phyloP scores from a whole-genome alignment of 2,888 invertebrate species.

The Nemoura dubitans region DNA sequence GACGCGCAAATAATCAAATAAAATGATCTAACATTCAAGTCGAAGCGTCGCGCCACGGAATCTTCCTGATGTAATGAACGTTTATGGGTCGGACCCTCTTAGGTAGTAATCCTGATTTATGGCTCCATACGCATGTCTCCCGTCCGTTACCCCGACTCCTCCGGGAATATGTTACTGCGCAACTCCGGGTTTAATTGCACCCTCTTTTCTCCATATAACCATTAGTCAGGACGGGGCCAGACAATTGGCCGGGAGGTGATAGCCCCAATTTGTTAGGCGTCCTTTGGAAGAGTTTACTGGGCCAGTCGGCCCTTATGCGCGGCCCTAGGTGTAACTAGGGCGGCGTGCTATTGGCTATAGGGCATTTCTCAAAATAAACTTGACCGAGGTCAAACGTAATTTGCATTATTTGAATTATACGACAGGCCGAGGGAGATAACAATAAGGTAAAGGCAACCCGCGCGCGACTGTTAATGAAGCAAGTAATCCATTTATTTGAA shows the following conservation, averaged over 20 bases:
- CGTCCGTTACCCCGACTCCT: conserved; percentile 16
- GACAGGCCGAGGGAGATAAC: neutral
- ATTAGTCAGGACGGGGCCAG: neutral
- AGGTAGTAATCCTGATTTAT: conserved; percentile 33
- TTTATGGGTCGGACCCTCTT: conserved; percentile 19
- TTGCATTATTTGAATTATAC: neutral
- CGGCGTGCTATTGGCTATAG: neutral
- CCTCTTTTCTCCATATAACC: conserved; percentile 15
- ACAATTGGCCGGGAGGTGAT: conserved; percentile 8
- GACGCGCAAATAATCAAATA: conserved; percentile 15
- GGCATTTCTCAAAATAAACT: neutral
- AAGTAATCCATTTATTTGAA: neutral
- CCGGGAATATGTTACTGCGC: conserved; percentile 16
- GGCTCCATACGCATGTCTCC: conserved; percentile 10
- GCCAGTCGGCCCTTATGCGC: neutral
- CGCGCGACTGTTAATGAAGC: neutral
- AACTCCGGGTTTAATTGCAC: conserved; percentile 28
- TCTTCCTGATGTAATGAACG: conserved; percentile 20
- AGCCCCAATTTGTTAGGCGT: neutral
- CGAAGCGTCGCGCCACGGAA: neutral
- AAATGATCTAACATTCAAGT: neutral
- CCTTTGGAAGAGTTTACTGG: neutral
- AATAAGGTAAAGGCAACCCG: neutral
- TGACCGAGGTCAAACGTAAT: neutral
- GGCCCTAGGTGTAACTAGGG: neutral